Evolutionary conservation across 2,113 vertebrate species (phyloP).

Genomic region (Tretioscincus oriximinensis): DNA sequence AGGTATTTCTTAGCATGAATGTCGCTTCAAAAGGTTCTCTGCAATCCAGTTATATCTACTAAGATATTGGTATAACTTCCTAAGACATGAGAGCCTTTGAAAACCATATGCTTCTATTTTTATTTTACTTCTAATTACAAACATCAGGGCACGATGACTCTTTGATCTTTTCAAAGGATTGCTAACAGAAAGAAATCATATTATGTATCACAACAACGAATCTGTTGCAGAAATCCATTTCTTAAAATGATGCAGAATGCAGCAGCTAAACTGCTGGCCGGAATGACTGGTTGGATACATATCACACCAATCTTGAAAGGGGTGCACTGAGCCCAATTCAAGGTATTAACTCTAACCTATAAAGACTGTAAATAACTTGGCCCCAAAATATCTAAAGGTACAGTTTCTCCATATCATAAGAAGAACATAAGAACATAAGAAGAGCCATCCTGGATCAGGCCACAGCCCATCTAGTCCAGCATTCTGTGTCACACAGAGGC

Average conservation of each 20-base stretch:
- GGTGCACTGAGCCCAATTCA: no score
- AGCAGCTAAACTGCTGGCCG: no score
- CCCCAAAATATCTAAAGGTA: no score
- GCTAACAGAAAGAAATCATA: slow-evolving; percentile 29
- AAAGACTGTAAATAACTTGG: no score
- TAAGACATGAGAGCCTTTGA: background rate
- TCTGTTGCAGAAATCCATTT: slow-evolving; percentile 17
- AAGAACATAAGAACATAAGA: no score
- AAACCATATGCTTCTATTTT: background rate
- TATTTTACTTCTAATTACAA: slow-evolving; percentile 2
- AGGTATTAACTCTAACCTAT: no score
- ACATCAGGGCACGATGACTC: slow-evolving; percentile 15
- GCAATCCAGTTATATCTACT: background rate
- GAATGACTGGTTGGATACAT: no score
- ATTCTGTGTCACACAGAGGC: no score
- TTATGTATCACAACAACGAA: background rate
- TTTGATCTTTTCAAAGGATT: slow-evolving; percentile 17
- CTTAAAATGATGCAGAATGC: slow-evolving; percentile 5
- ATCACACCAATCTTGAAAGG: no score
- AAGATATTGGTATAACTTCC: accelerated
- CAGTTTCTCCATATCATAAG: no score
- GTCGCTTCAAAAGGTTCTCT: background rate
- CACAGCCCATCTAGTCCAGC: no score
- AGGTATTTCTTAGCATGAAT: background rate
- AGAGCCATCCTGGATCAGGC: no score